Evolutionary conservation across 1,140 invertebrate genomes (phyloP).

Genomic region (Drosophila mojavensis): DNA sequence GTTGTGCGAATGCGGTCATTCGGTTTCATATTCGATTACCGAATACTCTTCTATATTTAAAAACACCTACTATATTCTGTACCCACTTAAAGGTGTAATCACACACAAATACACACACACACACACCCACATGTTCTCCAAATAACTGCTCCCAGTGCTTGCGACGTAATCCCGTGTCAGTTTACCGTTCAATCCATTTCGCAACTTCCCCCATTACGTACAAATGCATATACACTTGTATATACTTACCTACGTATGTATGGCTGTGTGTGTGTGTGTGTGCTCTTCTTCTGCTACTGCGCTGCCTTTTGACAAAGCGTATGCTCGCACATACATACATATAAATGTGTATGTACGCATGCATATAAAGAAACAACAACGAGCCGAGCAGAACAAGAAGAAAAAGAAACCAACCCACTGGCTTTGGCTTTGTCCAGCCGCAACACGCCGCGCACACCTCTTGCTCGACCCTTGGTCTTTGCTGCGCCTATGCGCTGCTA

Average conservation of each 20-base stretch:
- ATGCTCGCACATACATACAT: constrained; percentile 8
- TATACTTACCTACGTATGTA: neutral
- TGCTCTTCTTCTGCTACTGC: constrained; percentile 42
- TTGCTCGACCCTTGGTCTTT: constrained; percentile 40
- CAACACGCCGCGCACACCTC: constrained; percentile 23
- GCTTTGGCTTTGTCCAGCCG: constrained; percentile 36
- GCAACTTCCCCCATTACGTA: constrained; percentile 51
- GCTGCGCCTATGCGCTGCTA: constrained; percentile 67
- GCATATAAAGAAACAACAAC: constrained; percentile 1
- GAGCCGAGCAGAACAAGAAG: neutral
- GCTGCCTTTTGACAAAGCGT: constrained; percentile 39
- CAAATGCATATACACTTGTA: neutral
- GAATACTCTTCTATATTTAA: neutral
- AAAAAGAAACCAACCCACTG: constrained; percentile 25
- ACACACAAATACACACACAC: constrained; percentile 1
- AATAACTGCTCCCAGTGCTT: constrained; percentile 10
- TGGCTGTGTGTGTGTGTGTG: constrained; percentile 1
- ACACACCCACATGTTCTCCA: neutral
- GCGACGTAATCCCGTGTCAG: constrained; percentile 40
- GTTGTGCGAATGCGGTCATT: too few relatives aligned
- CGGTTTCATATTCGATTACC: neutral
- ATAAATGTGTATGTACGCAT: too few relatives aligned
- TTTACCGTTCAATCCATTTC: constrained; percentile 57
- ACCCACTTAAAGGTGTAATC: neutral
- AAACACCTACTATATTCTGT: neutral